Evolutionary conservation across 2,888 invertebrate species (phyloP), one percentile per base, ranked within the genome.

Genomic region (Drosophila pseudotalamancana): DNA sequence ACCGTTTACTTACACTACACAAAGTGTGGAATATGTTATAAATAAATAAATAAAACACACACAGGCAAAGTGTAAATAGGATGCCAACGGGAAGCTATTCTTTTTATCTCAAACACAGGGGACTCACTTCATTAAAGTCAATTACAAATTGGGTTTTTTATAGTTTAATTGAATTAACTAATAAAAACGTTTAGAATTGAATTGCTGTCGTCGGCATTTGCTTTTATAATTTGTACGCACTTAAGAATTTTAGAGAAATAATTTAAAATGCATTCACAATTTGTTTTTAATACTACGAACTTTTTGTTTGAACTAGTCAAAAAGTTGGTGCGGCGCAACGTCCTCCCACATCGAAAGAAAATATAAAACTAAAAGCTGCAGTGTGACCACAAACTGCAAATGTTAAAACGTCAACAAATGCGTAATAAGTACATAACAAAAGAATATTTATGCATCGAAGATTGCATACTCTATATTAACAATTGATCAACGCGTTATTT

Each of bases 291-390:
- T 18, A 35, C 62, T 63, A 72, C 71, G 75, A 63, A 55, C 21
- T 34, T 27, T 49, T 29, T 25, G 6, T 27, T 27, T 21, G 11
- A 46, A 54, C 6, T 25, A 55, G 31, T 49, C 16, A 39, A 27
- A n/a, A 1, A 40, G 16, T 1, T 6, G 5, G 19, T 1, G 8
- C 12, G 34, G 27, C 14, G 1, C 27, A 23, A 29, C 70, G 21
- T 29, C 61, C 25, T 0, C 1, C 5, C 19, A 18, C 50, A 16
- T 4, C 25, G 35, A 34, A 53, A 37, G n/a, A 27, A 12, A 14
- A 74, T 59, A 39, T 21, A 39, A 64, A 51, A 72, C 72, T 72
- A 31, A 72, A 64, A 59, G 25, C 29, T 57, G 11, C 51, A 75
- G 71, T 75, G 75, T 69, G 70, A 57, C 72, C 72, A 40, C 48